A percentile compares a stretch with the other conserved stretches of the same genome.
phyloP scores from a whole-genome alignment of 2,797 vertebrate species.

The Rhadinocentrus ornatus region DNA sequence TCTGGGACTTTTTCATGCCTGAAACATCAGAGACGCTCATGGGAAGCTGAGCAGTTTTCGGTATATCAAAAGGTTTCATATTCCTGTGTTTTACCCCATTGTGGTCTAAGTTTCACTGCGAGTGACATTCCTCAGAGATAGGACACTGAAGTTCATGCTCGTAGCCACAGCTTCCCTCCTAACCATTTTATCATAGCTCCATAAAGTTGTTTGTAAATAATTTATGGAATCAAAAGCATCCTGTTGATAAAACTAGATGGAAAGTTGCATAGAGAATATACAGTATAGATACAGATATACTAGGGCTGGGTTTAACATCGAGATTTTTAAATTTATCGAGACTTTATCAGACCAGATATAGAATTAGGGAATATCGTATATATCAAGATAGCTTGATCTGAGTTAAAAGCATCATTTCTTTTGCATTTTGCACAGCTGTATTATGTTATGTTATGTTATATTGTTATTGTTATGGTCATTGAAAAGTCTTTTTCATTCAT shows the following conservation, averaged over 20 bases:
- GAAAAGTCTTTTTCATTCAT: too few relatives aligned
- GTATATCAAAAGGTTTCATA: slow-evolving; percentile 52
- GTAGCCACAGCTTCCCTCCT: neutral
- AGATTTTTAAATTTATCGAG: too few relatives aligned
- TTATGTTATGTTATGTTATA: too few relatives aligned
- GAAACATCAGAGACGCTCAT: slow-evolving; percentile 42
- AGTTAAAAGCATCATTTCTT: too few relatives aligned
- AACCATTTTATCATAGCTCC: neutral
- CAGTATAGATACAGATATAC: neutral
- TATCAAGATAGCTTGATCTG: too few relatives aligned
- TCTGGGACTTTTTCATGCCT: slow-evolving; percentile 28
- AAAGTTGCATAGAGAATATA: slow-evolving; percentile 2
- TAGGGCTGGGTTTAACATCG: too few relatives aligned
- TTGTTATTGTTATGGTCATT: too few relatives aligned
- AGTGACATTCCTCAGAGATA: slow-evolving; percentile 24
- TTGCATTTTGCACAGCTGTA: too few relatives aligned
- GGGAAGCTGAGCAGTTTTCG: slow-evolving; percentile 46
- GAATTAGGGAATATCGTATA: too few relatives aligned
- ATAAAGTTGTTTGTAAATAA: slow-evolving; percentile 12
- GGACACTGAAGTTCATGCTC: slow-evolving; percentile 12
- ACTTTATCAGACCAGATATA: too few relatives aligned
- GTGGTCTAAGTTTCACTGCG: slow-evolving; percentile 20
- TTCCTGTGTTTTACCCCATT: slow-evolving; percentile 32
- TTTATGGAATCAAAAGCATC: slow-evolving; percentile 1
- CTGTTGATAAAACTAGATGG: neutral